phyloP scores from a whole-genome alignment of 2,888 invertebrate species.

The Ornithoptera priamus region DNA sequence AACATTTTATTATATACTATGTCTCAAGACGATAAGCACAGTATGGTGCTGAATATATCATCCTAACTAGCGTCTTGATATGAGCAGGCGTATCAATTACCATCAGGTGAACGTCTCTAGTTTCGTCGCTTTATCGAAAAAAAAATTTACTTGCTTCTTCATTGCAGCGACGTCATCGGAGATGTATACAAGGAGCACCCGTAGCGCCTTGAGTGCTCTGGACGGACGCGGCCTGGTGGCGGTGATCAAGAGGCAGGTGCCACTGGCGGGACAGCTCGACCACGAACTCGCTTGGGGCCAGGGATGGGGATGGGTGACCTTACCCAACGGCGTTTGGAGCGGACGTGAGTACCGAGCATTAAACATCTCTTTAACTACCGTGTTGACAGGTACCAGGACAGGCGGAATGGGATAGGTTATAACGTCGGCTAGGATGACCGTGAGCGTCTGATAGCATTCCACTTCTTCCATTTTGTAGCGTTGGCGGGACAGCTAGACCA shows the following conservation, averaged over 20 bases:
- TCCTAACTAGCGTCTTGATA: too few species aligned
- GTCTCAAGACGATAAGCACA: too few species aligned
- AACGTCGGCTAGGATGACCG: constrained; percentile 20
- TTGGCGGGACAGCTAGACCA: constrained; percentile 77
- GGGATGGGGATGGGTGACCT: constrained; percentile 87
- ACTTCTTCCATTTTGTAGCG: constrained; percentile 36
- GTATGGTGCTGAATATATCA: too few species aligned
- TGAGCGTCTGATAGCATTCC: constrained; percentile 28
- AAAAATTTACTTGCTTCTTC: too few species aligned
- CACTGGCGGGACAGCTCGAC: constrained; percentile 76
- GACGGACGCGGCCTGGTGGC: constrained; percentile 74
- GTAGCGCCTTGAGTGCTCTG: constrained; percentile 59
- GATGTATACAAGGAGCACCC: constrained; percentile 57
- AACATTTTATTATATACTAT: too few species aligned
- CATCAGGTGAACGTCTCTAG: too few species aligned
- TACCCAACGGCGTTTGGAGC: constrained; percentile 84
- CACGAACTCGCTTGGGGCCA: constrained; percentile 85
- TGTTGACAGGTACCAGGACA: constrained; percentile 9
- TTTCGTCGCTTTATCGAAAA: too few species aligned
- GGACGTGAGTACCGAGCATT: constrained; percentile 70
- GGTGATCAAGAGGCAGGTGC: constrained; percentile 74
- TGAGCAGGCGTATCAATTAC: too few species aligned
- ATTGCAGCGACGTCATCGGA: constrained; percentile 66
- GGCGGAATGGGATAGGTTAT: constrained; percentile 7
- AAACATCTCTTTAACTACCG: constrained; percentile 17